Percentiles rank a stretch among this genome's conserved stretches.
These are phyloP conservation scores for Mamestra brassicae DNA, from an alignment of 2,888 invertebrate species.

Conservation along the genomic window DNA sequence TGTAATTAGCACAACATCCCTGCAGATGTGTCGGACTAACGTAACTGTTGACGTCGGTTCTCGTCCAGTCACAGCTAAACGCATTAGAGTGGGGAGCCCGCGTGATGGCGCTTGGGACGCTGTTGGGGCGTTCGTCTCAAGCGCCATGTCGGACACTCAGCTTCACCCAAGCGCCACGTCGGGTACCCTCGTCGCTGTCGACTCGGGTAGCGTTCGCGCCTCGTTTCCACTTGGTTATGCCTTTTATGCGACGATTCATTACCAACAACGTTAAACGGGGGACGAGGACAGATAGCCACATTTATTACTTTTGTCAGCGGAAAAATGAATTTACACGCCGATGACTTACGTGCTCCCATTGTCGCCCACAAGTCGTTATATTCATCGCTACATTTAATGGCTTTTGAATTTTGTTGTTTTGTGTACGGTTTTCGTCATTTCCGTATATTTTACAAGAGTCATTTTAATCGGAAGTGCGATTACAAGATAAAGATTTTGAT, in stretches of 20 bases:
- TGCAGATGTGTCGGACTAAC: constrained; percentile 63
- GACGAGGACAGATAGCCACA: constrained; percentile 88
- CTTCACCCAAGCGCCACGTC: constrained; percentile 23
- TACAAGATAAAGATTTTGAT: neutral
- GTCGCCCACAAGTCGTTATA: constrained; percentile 63
- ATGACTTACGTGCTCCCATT: constrained; percentile 68
- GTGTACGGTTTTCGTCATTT: constrained; percentile 40
- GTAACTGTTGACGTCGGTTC: constrained; percentile 75
- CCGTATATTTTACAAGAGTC: constrained; percentile 30
- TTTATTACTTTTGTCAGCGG: constrained; percentile 91
- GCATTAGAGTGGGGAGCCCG: constrained; percentile 73
- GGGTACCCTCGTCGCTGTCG: constrained; percentile 25
- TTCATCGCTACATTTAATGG: constrained; percentile 64
- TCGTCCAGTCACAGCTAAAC: constrained; percentile 81
- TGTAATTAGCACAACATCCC: constrained; percentile 66
- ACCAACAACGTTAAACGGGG: constrained; percentile 82
- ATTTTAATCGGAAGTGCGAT: constrained; percentile 7
- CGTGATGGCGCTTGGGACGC: constrained; percentile 32
- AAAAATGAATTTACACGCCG: constrained; percentile 88
- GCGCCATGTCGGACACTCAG: constrained; percentile 34
- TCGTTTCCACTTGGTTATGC: constrained; percentile 90
- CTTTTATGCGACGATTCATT: constrained; percentile 90
- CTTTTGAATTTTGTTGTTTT: constrained; percentile 59
- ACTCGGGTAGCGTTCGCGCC: constrained; percentile 71
- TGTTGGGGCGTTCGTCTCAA: constrained; percentile 15